Base-by-base conservation (phyloP, 2,113 vertebrate species). In the Nansenia antarctica region DNA sequence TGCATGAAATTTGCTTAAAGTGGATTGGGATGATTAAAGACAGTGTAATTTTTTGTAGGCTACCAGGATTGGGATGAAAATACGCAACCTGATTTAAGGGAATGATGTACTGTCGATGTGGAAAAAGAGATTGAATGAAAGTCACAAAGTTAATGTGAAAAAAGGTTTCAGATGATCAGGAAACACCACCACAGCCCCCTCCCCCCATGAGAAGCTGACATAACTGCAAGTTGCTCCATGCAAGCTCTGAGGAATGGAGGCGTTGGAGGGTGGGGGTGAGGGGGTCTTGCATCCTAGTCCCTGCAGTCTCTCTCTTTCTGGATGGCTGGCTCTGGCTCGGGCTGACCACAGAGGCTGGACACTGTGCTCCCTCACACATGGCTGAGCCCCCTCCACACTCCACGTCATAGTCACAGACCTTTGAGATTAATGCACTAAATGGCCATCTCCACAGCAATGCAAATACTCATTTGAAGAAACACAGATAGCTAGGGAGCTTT, bases 1-100 rank as follows among this genome's bases (percentile, higher is more conserved):
- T 57, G 78, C 82, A 81, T 82, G 76, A 83, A 78, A 86, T 86
- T 75, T 72, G 66, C 77, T 76, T 77, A 9, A 47, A 80, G 77
- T 69, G 32, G 68, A 63, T n/a, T n/a, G n/a, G 57, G 69, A 42
- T 11, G 39, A 84, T 85, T 81, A 73, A 65, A 35, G 24, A 52
- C 45, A 15, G 27, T 63, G 74, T 49, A 60, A 62, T 74, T 69
- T 24, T 64, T 26, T 1, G 35, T 32, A 65, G n/a, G n/a, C n/a
- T 61, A 72, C 14, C 24, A 15, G 12, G 32, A 71, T 11, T 62
- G 63, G 58, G 63, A 67, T 42, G 39, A 18, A 42, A 18, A 42
- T 18, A 18, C 18, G 39, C 3, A 14, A 15, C 18, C 11, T 42
- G n/a, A n/a, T n/a, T n/a, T n/a, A n/a, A n/a, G n/a, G n/a, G n/a